Base-by-base conservation (phyloP, 1,140 invertebrate genomes). In the Lordiphosa collinella region DNA sequence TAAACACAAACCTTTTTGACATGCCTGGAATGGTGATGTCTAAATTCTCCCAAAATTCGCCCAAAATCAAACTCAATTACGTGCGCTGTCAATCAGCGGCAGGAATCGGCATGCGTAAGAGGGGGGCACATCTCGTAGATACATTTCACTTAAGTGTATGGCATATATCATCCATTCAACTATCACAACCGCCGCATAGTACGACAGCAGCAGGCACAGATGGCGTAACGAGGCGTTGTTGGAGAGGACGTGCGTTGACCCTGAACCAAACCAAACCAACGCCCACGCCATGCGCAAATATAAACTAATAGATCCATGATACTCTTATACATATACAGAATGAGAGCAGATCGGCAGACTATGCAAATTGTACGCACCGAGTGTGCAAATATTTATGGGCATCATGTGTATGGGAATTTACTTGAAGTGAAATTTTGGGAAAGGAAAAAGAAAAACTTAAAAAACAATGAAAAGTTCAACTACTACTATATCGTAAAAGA, bases 41-140 rank as follows among this genome's bases (percentile, higher is more conserved):
- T 76, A 67, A 82, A 80, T 80, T 82, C 58, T 68, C 53, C 13
- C 25, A 55, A 79, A 73, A 79, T 79, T 73, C 64, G 74, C 25
- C 64, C 79, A 79, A 80, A 80, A 80, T 80, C 76, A 80, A 80
- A 80, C 62, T 84, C 78, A 80, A 80, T 80, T 80, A 80, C 76
- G 54, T 67, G 52, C 47, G 78, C 78, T 80, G 76, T 80, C 76
- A 80, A 80, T 84, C 76, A 80, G 51, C 52, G 75, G 50, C 59
- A 79, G 75, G 70, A 66, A 80, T 74, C 65, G 75, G 62, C 76
- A 80, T 80, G 76, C 76, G 75, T 82, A 80, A 82, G 75, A 82
- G 62, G 43, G 46, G 36, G 38, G 52, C 35, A 41, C 70, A 75
- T 75, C 66, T 63, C 34, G 35, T 66, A 82, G 76, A 80, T 82